A percentile compares a stretch with the other conserved stretches of the same genome.
These are phyloP conservation scores for Prolemur simus DNA, from an alignment of 2,113 vertebrate genomes.

Conservation along the genomic window DNA sequence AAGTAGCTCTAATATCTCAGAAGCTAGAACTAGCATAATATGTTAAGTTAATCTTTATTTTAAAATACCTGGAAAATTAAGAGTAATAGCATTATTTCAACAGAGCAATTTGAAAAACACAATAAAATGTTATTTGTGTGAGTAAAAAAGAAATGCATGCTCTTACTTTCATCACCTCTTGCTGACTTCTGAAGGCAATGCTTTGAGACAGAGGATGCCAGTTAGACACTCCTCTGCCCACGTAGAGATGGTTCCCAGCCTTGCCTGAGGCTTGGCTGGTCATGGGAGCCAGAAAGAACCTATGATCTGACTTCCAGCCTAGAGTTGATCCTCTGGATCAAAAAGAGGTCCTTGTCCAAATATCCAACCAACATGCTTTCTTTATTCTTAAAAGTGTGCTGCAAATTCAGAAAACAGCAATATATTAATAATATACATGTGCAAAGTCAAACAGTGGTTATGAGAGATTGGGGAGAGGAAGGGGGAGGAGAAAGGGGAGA, in stretches of 20 bases:
- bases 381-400: slow-evolving; percentile 16
- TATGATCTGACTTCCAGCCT: background rate
- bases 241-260: background rate
- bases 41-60: background rate
- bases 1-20: background rate
- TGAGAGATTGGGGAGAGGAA: background rate
- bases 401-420: slow-evolving; percentile 22
- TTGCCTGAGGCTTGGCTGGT: background rate
- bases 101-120: background rate
- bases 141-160: background rate
- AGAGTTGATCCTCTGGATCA: background rate
- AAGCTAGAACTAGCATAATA: background rate
- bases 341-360: background rate
- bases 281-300: background rate
- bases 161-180: background rate
- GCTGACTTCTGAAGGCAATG: background rate
- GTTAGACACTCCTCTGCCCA: background rate
- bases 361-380: background rate
- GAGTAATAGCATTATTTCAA: background rate
- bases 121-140: background rate
- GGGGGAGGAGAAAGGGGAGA: background rate
- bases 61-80: background rate
- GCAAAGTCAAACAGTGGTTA: background rate
- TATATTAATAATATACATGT: background rate
- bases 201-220: background rate